Conservation (phyloP, 2,113 vertebrate species). For the Dipodomys merriami region DNA sequence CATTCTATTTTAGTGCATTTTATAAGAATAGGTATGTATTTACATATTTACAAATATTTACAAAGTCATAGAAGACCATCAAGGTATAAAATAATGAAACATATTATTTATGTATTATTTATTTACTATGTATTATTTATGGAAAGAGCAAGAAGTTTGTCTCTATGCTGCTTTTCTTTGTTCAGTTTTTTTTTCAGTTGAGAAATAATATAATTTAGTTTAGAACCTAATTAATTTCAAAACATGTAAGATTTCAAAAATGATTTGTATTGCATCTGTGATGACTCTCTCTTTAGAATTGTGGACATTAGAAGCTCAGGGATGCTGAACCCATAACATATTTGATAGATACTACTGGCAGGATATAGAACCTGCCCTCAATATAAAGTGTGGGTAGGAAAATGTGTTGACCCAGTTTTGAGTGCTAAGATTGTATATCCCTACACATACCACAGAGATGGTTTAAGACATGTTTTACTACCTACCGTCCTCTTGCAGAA, state of each 20-base stretch:
- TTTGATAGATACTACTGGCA: background rate
- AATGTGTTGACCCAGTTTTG: background rate
- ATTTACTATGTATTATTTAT: background rate
- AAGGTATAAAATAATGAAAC: conserved; percentile 33
- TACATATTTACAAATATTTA: conserved; percentile 44
- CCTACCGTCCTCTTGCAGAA: background rate
- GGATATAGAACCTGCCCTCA: background rate
- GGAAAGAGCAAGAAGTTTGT: conserved; percentile 13
- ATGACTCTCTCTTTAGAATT: background rate
- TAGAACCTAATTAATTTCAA: background rate
- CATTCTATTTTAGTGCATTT: background rate
- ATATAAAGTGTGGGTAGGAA: background rate
- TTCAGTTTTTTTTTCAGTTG: conserved; percentile 30
- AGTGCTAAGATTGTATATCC: background rate
- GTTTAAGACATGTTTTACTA: background rate
- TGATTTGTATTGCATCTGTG: background rate
- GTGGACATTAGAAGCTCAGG: background rate
- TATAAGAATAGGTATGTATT: background rate
- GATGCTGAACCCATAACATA: background rate
- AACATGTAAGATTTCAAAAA: background rate
- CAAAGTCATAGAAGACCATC: conserved; percentile 33
- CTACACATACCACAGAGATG: background rate
- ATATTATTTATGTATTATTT: background rate
- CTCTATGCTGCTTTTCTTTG: conserved; percentile 31
- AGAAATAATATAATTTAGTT: conserved; percentile 48